Percentiles rank a stretch among this genome's conserved stretches.
Evolutionary conservation across 2,113 vertebrate genomes (phyloP).

Genomic region (Ceuthmochares aereus): DNA sequence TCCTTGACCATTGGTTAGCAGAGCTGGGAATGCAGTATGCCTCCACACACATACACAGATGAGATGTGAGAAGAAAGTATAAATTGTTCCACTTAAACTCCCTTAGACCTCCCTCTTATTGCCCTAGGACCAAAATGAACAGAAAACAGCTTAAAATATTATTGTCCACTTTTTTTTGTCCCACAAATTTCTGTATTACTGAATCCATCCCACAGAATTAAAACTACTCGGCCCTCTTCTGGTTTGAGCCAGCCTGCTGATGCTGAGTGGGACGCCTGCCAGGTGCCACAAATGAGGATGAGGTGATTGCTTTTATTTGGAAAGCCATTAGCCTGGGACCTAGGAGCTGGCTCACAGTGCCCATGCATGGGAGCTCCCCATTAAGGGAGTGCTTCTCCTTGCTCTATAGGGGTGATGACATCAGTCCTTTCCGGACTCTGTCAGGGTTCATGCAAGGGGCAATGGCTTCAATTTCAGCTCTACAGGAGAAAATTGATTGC

Average conservation of each 20-base stretch:
- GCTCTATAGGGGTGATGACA: slow-evolving; percentile 2
- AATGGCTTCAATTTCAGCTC: slow-evolving; percentile 40
- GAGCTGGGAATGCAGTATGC: neutral
- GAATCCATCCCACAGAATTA: neutral
- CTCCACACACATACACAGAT: neutral
- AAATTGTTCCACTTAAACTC: neutral
- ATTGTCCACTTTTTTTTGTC: neutral
- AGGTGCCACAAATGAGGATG: neutral
- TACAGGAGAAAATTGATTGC: slow-evolving; percentile 16
- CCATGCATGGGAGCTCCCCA: neutral
- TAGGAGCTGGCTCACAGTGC: neutral
- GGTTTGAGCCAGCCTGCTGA: neutral
- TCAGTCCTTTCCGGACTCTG: slow-evolving; percentile 53
- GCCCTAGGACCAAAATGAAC: neutral
- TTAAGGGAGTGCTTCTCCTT: slow-evolving; percentile 7
- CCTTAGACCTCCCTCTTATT: neutral
- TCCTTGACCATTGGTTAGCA: neutral
- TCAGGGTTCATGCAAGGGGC: slow-evolving; percentile 61
- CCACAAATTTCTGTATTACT: neutral
- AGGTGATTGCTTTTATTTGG: neutral
- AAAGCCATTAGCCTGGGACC: neutral
- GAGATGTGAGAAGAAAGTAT: neutral
- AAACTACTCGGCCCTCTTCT: neutral
- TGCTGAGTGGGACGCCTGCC: neutral
- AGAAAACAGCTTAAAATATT: neutral